A percentile compares a stretch with the other conserved stretches of the same genome.
These are phyloP conservation scores for Pantherophis alleghaniensis DNA, from an alignment of 2,797 vertebrate species.

Conservation along the genomic window DNA sequence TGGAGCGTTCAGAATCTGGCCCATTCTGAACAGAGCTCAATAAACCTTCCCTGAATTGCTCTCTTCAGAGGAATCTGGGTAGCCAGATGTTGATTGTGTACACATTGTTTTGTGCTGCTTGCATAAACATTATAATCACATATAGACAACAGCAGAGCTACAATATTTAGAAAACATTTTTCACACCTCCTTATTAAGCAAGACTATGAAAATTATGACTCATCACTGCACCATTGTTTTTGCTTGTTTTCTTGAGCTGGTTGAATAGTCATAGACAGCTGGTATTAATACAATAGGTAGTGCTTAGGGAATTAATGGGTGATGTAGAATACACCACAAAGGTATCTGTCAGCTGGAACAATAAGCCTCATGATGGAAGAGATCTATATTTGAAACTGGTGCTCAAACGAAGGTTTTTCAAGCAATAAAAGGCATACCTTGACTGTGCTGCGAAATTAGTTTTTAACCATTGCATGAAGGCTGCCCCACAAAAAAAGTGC, in stretches of 20 bases:
- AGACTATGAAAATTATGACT: constrained; percentile 91
- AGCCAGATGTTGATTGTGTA: constrained; percentile 89
- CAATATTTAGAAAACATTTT: constrained; percentile 95
- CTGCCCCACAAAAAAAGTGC: constrained; percentile 74
- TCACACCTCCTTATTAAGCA: constrained; percentile 91
- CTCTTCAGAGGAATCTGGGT: constrained; percentile 74
- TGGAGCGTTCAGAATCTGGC: constrained; percentile 40
- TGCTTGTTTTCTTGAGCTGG: constrained; percentile 81
- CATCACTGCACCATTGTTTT: constrained; percentile 87
- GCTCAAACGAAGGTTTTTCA: constrained; percentile 63
- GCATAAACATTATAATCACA: constrained; percentile 92
- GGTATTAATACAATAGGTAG: constrained; percentile 84
- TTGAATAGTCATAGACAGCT: constrained; percentile 86
- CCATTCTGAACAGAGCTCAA: constrained; percentile 60
- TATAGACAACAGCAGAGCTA: constrained; percentile 88
- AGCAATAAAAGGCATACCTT: constrained; percentile 75
- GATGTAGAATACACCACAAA: constrained; percentile 78
- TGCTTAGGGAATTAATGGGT: constrained; percentile 85
- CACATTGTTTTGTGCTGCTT: constrained; percentile 87
- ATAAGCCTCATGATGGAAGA: constrained; percentile 74
- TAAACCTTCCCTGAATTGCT: constrained; percentile 72
- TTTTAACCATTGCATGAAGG: constrained; percentile 78
- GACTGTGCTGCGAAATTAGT: constrained; percentile 77
- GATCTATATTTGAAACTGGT: constrained; percentile 81
- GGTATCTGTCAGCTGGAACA: constrained; percentile 80